Percentiles rank a stretch among this genome's conserved stretches.
Evolutionary conservation across 2,113 vertebrate species (phyloP).

Genomic region (Balaeniceps rex): DNA sequence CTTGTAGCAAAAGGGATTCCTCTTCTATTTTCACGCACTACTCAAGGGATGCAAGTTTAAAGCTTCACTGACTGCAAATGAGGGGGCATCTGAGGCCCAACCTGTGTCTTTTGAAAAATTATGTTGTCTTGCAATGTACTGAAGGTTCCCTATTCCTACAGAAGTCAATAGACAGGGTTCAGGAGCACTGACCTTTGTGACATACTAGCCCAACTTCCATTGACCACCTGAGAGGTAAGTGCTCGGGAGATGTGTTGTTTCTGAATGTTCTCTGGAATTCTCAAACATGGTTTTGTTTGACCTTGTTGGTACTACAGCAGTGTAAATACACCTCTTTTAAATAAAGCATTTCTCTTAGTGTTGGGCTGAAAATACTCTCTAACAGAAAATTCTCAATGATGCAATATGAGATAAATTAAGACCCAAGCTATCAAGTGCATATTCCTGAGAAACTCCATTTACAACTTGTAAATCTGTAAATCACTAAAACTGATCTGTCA

Average conservation of each 20-base stretch:
- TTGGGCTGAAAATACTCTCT: not conserved
- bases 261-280: not conserved
- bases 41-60: not conserved
- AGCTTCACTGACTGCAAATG: not conserved
- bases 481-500: not conserved
- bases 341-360: not conserved
- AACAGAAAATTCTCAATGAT: not conserved
- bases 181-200: not conserved
- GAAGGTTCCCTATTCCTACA: not conserved
- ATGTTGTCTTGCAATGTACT: not conserved
- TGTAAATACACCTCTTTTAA: not conserved
- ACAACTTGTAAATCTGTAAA: not conserved
- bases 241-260: not conserved
- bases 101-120: not conserved
- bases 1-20: not conserved
- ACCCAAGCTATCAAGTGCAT: not conserved
- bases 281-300: not conserved
- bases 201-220: not conserved
- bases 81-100: not conserved
- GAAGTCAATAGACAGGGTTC: not conserved
- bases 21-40: not conserved
- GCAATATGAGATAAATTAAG: not conserved
- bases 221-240: not conserved
- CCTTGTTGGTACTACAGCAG: not conserved
- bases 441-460: not conserved